Evolutionary conservation across 2,888 invertebrate genomes (phyloP), one percentile per base, ranked within the genome.

Genomic region (Strigamia crassipes): DNA sequence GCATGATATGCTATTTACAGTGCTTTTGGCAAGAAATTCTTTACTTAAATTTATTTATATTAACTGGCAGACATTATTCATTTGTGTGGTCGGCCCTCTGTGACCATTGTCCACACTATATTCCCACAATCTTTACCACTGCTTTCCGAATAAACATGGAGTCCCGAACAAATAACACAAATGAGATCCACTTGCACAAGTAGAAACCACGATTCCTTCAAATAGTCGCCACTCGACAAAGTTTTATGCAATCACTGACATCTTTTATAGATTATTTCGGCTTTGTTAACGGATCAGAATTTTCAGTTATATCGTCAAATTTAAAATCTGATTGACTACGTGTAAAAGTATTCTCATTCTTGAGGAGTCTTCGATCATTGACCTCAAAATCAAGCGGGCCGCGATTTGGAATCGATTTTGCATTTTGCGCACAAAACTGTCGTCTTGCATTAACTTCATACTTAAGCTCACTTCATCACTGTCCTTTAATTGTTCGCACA

Each of bases 291-390:
- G 6, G 6, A 34, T 6, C 6, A 34, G 34, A 34, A 34, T 34
- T 34, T 34, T 6, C 34, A 6, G 34, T 34, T 34, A 34, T 6
- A 34, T 34, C 6, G 34, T 34, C 3, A 34, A 3, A 34, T 34
- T 34, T 34, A 34, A 34, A 34, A 34, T 34, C 34, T 34, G 34
- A 34, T 34, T 34, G 6, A 34, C 34, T 34, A 34, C 34, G 6
- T 34, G 61, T 21, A 56, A 56, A n/a, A 56, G n/a, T 56, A 56
- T n/a, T 18, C 61, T n/a, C n/a, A 56, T n/a, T 56, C 61, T n/a
- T 5, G 61, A 56, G 2, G 61, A n/a, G 6, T 8, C 61, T 56
- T 56, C 61, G 18, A 8, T n/a, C 61, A 56, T 56, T 3, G 18
- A n/a, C 2, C 21, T 3, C n/a, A 56, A 21, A n/a, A 56, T 56